Evolutionary conservation across 2,797 vertebrate genomes (phyloP), one percentile per base, ranked within the genome.

Genomic region (Hybognathus amarus): DNA sequence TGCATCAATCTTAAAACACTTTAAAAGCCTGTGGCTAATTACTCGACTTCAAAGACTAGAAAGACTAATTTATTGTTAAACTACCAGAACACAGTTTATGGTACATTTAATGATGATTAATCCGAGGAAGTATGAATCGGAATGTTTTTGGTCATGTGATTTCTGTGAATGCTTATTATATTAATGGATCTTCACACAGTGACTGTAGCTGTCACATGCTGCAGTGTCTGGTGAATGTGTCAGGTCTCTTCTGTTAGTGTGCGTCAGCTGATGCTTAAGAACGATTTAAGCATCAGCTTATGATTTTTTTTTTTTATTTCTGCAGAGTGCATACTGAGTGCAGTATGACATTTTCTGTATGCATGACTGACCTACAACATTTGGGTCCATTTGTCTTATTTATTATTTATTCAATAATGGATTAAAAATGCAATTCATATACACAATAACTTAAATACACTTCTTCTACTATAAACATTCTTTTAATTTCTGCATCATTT

Each of bases 21-120:
- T 66, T 24, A 64, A 77, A 77, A 47, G 77, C 64, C 77, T 79
- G 77, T 68, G 64, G 77, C 77, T 79, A 79, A 79, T 79, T 68
- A 79, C 64, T 79, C 3, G 64, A 79, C 77, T 79, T 79, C 77
- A 68, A 79, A 67, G 77, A 79, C 77, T 20, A 64, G 33, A 38
- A 27, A 79, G 33, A 68, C 64, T 79, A 69, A 68, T 79, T 68
- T 50, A 79, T 56, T 38, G 33, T 79, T 68, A 52, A 79, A 79
- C 77, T 79, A 68, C 64, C 77, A 79, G 77, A 56, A 79, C 77
- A 54, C 12, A 56, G 77, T 79, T 79, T 68, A 79, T 52, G 77
- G 67, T 79, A 79, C 64, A 68, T 45, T 79, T 79, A 68, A 68
- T 54, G 63, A 79, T 79, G 64, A 79, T 79, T 64, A 64, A 77